Evolutionary conservation across 2,888 invertebrate genomes (phyloP).

Genomic region (Hypsopygia costalis): DNA sequence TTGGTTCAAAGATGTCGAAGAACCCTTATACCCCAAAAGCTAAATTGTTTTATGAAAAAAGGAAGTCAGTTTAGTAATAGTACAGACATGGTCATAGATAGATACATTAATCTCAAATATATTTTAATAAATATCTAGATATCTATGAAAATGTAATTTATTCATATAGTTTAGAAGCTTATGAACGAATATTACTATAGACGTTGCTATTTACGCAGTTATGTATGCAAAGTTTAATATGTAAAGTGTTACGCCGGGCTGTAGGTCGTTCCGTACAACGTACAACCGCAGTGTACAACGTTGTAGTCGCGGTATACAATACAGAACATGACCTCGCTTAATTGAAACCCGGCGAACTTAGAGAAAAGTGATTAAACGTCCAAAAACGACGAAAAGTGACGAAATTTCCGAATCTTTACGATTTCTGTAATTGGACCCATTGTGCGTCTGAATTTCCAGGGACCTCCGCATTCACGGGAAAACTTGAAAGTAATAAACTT

Average conservation of each 20-base stretch:
- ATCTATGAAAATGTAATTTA: too few relatives aligned
- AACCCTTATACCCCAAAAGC: too few relatives aligned
- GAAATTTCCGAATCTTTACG: constrained; percentile 45
- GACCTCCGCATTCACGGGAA: constrained; percentile 46
- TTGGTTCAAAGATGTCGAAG: too few relatives aligned
- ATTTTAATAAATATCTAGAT: too few relatives aligned
- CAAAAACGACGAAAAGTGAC: constrained; percentile 39
- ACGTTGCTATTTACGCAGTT: too few relatives aligned
- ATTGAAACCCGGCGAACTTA: constrained; percentile 54
- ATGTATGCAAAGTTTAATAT: neutral
- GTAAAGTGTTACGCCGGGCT: neutral
- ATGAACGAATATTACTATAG: too few relatives aligned
- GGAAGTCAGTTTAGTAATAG: too few relatives aligned
- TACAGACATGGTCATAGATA: too few relatives aligned
- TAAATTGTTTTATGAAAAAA: too few relatives aligned
- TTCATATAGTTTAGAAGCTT: too few relatives aligned
- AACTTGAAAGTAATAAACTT: constrained; percentile 68
- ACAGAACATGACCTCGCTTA: constrained; percentile 54
- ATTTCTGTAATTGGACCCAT: constrained; percentile 62
- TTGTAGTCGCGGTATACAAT: neutral
- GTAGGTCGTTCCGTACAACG: neutral
- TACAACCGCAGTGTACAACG: neutral
- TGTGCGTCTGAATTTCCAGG: constrained; percentile 47
- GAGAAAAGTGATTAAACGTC: constrained; percentile 42
- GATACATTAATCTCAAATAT: too few relatives aligned